Base-by-base conservation (phyloP, 2,113 vertebrate genomes). In the Climacteris rufus region DNA sequence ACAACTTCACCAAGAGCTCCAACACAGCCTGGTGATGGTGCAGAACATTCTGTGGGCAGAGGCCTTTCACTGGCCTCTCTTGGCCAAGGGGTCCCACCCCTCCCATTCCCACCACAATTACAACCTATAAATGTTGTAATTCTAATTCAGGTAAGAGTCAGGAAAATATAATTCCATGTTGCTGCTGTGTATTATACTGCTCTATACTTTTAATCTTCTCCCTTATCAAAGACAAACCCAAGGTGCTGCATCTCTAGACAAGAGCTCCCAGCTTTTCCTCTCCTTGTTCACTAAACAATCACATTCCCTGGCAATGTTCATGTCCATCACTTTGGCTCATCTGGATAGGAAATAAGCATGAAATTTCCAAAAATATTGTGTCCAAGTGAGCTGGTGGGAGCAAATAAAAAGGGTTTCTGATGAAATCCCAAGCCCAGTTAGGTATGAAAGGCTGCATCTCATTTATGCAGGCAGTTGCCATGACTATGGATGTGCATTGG, bases 381-480 rank as follows among this genome's bases (percentile, higher is more conserved):
- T 64, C 53, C 65, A 53, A 53, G 40, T 74, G 78, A 61, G 15
- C 45, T 70, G 63, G 40, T 3, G 50, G n/a, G 65, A 22, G 30
- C 9, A 14, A 49, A 28, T 37, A 35, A 44, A 31, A 59, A 52
- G 17, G 15, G 44, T 78, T 95, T 78, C 24, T 83, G 56, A 37
- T 75, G 52, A 23, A 71, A 88, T n/a, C 10, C 42, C 71, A 45
- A 68, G 85, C 19, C 50, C 71, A 40, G 84, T 71, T 70, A 86
- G 75, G 85, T 33, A 60, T 93, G 95, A 68, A 81, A 81, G 87
- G 39, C 39, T 83, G 59, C 92, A 10, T 25, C 85, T 83, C 37
- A 60, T 94, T 86, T 89, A 70, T 94, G 88, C 90, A 90, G 92
- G 64, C 75, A 90, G 92, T 80, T 95, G 93, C 93, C 92, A 81